Conservation (phyloP, 2,888 invertebrate species). For the Leptinotarsa rubiginosa region DNA sequence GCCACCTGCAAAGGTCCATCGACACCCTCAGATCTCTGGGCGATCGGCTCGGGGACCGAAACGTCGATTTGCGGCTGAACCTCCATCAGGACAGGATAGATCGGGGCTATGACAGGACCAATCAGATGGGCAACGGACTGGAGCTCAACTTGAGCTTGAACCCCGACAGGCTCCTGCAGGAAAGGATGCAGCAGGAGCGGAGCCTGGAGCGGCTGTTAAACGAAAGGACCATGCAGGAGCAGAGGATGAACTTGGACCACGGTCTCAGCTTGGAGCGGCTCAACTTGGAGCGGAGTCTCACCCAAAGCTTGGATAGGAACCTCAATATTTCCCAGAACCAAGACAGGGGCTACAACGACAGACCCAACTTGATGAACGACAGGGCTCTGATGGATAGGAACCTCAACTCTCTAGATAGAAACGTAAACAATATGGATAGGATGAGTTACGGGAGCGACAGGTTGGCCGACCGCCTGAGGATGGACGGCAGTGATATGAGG, state of each 20-base stretch:
- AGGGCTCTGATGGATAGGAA: conserved; percentile 60
- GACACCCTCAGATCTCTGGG: conserved; percentile 64
- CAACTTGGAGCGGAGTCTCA: conserved; percentile 59
- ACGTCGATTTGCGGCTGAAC: conserved; percentile 63
- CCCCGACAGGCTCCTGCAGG: conserved; percentile 58
- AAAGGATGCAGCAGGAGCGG: conserved; percentile 59
- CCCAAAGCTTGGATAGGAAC: conserved; percentile 57
- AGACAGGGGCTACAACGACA: conserved; percentile 45
- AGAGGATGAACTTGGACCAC: conserved; percentile 58
- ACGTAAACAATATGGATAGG: conserved; percentile 49
- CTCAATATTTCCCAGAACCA: conserved; percentile 48
- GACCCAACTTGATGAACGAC: conserved; percentile 44
- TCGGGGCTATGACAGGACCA: conserved; percentile 50
- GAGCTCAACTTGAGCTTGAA: conserved; percentile 63
- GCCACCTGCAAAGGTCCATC: conserved; percentile 65
- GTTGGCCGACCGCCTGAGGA: conserved; percentile 46
- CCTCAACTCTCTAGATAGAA: conserved; percentile 54
- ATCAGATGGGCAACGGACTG: conserved; percentile 56
- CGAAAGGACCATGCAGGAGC: conserved; percentile 58
- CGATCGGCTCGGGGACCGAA: conserved; percentile 64
- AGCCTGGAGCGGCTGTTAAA: conserved; percentile 61
- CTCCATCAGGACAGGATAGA: conserved; percentile 58
- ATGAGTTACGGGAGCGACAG: conserved; percentile 43
- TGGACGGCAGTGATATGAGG: conserved; percentile 50
- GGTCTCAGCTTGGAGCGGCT: conserved; percentile 60